Evolutionary conservation across 2,113 vertebrate species (phyloP).

Genomic region (Aix galericulata): DNA sequence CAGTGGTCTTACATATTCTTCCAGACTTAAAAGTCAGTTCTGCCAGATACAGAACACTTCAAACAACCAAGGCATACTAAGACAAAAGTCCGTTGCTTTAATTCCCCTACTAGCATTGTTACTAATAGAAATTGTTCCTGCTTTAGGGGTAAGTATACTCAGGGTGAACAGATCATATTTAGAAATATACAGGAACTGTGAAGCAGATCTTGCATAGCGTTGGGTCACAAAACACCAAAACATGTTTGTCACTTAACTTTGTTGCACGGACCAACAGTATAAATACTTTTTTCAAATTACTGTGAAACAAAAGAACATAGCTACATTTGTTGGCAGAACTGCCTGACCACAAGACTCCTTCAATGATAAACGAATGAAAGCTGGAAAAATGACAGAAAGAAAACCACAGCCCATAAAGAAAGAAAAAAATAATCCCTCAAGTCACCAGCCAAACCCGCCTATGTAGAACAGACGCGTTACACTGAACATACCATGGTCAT

Average conservation of each 20-base stretch:
- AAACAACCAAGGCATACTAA: neutral
- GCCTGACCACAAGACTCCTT: neutral
- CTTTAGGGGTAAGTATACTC: neutral
- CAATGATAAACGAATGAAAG: neutral
- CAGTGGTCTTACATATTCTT: neutral
- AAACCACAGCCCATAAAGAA: accelerated
- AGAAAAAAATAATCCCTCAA: neutral
- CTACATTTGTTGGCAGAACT: neutral
- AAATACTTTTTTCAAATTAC: neutral
- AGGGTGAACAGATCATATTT: neutral
- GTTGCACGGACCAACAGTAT: neutral
- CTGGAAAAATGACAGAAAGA: neutral
- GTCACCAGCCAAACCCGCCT: neutral
- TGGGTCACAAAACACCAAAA: neutral
- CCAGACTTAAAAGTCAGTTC: neutral
- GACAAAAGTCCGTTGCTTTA: neutral
- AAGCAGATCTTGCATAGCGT: neutral
- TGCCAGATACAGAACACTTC: neutral
- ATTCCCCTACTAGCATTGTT: neutral
- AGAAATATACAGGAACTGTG: neutral
- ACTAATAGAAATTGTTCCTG: neutral
- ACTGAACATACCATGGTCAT: slow-evolving; percentile 89
- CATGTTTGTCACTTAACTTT: neutral
- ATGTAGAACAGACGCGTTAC: accelerated
- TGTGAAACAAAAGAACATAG: neutral